Evolutionary conservation across 2,113 vertebrate genomes (phyloP), one percentile per base, ranked within the genome.

Genomic region (Halichoeres trimaculatus): DNA sequence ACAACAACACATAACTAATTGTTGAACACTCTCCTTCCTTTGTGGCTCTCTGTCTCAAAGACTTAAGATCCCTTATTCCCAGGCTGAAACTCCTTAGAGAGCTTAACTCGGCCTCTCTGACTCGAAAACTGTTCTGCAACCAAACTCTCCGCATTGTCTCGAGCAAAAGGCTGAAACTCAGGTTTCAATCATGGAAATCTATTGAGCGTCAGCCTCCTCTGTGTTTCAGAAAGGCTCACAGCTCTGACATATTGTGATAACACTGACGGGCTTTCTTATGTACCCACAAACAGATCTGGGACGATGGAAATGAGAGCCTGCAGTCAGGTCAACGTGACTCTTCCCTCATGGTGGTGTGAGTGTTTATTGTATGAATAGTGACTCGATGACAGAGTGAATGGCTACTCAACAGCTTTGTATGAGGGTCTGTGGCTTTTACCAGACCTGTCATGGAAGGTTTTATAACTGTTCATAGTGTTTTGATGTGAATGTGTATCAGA

Each of bases 221-320:
- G 20, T 13, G 51, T n/a, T 8, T 5, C 41, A 56, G 50, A 56
- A 16, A 48, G 45, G 3, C 59, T 75, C 10, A 1, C 38, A 40
- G 50, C 26, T 56, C 26, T 8, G 3, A 34, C 51, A 26, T 69
- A 38, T 61, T 65, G 55, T 65, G 50, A 38, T 40, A 54, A 47
- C 43, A 36, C 3, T 2, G 35, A 0, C n/a, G 0, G 12, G 47
- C 20, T 54, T 48, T 68, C 54, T 60, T 57, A 61, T 19, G 40
- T 38, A 61, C 6, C 59, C 38, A 76, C 63, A 41, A 52, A 26
- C 50, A 47, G 59, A 83, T 76, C 57, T 76, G 45, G 70, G 68
- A 34, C 24, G 3, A 52, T 69, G 74, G 85, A 70, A 89, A 87
- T 4, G 43, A 36, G 76, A 83, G 51, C 57, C 76, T 41, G 47